Base-by-base conservation (phyloP, 2,888 invertebrate species). In the Ennomos erosarius region DNA sequence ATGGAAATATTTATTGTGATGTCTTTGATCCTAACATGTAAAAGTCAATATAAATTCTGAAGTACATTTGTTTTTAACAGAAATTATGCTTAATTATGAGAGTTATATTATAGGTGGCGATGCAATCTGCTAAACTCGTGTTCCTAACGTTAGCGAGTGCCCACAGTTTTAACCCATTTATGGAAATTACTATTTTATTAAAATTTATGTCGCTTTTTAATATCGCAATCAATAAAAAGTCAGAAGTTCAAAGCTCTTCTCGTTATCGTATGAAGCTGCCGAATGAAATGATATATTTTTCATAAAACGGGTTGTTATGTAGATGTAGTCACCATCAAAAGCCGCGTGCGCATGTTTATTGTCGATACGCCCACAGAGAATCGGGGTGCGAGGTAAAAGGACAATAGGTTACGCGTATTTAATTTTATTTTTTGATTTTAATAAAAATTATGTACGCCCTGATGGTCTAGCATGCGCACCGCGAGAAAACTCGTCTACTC, bases 31-130 rank as follows among this genome's bases (percentile, higher is more conserved):
- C 81, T 90, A 88, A 86, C 77, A 77, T 85, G 9, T 59, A 46
- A 79, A 84, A 79, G 79, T 85, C 79, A 87, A 79, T 82, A 85
- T 82, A 82, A 85, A 88, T 87, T 86, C 84, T 71, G 85, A 88
- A 90, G 88, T 84, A 79, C 61, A 64, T 68, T 88, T 88, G 88
- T 87, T 88, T 78, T 82, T 84, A 75, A 86, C 82, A 81, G 84
- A 26, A 88, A 88, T 85, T 84, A 85, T 87, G 88, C 87, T 88
- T 89, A 74, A 57, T 68, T 65, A 79, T 75, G 83, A 89, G 88
- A 90, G 84, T 84, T 90, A 65, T 90, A 89, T 89, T 90, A 89
- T 89, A 84, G 79, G 74, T 78, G 83, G 78, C 84, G 79, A 78
- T 79, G 82, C 78, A 73, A 72, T 70, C 69, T 73, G 69, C 70